These are phyloP conservation scores for Xanthia togata DNA, from an alignment of 2,888 invertebrate genomes.

Conservation along the genomic window DNA sequence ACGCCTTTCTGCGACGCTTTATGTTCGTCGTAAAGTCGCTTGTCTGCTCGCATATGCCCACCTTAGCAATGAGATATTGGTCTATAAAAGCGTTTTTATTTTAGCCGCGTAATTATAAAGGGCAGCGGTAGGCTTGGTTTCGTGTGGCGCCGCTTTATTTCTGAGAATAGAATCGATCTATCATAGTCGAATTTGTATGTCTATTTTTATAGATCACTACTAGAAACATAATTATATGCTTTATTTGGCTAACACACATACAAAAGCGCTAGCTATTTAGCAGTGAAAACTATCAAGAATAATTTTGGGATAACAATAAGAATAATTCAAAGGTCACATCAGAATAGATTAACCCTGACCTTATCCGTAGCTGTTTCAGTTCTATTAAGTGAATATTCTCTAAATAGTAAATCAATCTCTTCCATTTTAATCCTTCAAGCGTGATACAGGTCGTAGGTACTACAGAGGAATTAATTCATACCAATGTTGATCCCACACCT, in stretches of 20 bases:
- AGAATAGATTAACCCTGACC: slow-evolving; percentile 20
- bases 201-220: slow-evolving; percentile 5
- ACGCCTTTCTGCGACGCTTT: slow-evolving; percentile 78
- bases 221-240: neutral
- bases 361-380: slow-evolving; percentile 26
- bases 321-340: slow-evolving; percentile 25
- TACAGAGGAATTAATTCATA: slow-evolving; percentile 26
- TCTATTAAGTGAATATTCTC: slow-evolving; percentile 3
- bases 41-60: slow-evolving; percentile 75
- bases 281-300: slow-evolving; percentile 1
- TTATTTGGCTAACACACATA: neutral
- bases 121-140: slow-evolving; percentile 52
- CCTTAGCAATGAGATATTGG: slow-evolving; percentile 77
- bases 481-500: neutral
- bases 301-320: slow-evolving; percentile 10
- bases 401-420: slow-evolving; percentile 26
- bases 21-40: slow-evolving; percentile 81
- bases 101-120: slow-evolving; percentile 66
- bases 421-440: slow-evolving; percentile 7
- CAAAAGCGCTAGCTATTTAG: neutral
- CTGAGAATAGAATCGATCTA: slow-evolving; percentile 36
- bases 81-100: slow-evolving; percentile 75
- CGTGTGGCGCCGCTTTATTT: slow-evolving; percentile 37
- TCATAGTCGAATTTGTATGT: slow-evolving; percentile 11
- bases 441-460: neutral